phyloP scores from a whole-genome alignment of 2,797 vertebrate species.

The Danio jaintianensis region DNA sequence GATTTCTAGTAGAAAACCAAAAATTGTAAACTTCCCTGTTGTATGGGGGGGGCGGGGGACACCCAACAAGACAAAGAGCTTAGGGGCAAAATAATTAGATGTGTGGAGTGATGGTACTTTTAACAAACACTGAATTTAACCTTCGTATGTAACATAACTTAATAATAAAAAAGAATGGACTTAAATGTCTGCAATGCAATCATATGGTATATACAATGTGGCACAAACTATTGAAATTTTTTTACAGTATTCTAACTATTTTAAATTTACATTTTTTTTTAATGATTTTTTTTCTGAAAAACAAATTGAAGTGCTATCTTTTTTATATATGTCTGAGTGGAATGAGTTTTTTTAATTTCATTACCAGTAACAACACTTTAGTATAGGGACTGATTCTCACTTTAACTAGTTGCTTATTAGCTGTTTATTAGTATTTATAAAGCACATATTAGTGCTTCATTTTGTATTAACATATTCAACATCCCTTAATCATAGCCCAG shows the following conservation, averaged over 20 bases:
- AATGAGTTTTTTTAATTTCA: conserved; percentile 65
- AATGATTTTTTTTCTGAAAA: conserved; percentile 75
- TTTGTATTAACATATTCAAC: too few relatives aligned
- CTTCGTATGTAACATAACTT: conserved; percentile 52
- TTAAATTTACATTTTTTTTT: conserved; percentile 78
- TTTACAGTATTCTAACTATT: conserved; percentile 73
- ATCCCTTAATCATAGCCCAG: too few relatives aligned
- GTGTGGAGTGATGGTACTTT: conserved; percentile 64
- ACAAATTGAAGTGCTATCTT: conserved; percentile 82
- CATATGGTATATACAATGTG: conserved; percentile 79
- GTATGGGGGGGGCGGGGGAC: conserved; percentile 54
- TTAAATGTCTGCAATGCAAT: conserved; percentile 75
- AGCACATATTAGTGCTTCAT: too few relatives aligned
- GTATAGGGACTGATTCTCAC: too few relatives aligned
- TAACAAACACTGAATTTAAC: conserved; percentile 67
- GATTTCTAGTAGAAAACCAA: conserved; percentile 66
- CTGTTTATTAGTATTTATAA: background rate
- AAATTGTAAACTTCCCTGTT: conserved; percentile 72
- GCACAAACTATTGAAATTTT: conserved; percentile 81
- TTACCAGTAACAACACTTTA: conserved; percentile 56
- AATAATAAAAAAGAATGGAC: conserved; percentile 68
- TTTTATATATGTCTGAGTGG: conserved; percentile 66
- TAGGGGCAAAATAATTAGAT: conserved; percentile 61
- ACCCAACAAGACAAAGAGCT: conserved; percentile 37
- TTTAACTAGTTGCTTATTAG: too few relatives aligned